phyloP scores from a whole-genome alignment of 2,113 vertebrate genomes.

The Taurulus bubalis region DNA sequence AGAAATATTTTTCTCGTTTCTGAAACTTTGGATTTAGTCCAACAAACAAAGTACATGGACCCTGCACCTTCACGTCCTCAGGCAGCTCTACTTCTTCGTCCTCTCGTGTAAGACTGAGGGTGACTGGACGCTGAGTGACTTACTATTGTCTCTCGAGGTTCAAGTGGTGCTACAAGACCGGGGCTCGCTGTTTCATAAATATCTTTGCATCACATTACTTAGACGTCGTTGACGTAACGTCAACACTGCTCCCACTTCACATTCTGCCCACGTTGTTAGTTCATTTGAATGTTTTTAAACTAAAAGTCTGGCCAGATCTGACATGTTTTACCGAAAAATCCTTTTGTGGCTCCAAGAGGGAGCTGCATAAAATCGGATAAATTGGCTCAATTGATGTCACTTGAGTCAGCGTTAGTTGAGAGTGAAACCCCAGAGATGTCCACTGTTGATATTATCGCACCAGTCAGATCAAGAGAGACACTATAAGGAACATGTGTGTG shows the following conservation, averaged over 20 bases:
- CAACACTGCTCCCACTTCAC: not conserved
- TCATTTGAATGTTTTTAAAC: not conserved
- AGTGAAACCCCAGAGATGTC: slow-evolving; percentile 26
- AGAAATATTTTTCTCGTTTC: no score
- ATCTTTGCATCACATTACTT: no score
- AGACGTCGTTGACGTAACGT: not conserved
- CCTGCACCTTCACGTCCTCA: no score
- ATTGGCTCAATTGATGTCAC: not conserved
- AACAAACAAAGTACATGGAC: no score
- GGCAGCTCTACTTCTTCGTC: no score
- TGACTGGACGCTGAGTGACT: no score
- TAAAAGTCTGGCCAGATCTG: not conserved
- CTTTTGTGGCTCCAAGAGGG: not conserved
- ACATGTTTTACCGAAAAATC: not conserved
- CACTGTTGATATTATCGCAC: slow-evolving; percentile 40
- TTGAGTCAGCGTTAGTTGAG: not conserved
- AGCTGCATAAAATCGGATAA: not conserved
- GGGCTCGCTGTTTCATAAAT: no score
- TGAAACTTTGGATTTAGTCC: no score
- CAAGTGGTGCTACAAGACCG: no score
- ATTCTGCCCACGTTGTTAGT: not conserved
- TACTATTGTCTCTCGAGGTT: no score
- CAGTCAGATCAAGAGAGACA: slow-evolving; percentile 46
- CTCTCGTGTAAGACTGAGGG: no score
- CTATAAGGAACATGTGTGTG: slow-evolving; percentile 5